Conservation (phyloP, 1,140 invertebrate genomes). For the Metopolophium dirhodum region DNA sequence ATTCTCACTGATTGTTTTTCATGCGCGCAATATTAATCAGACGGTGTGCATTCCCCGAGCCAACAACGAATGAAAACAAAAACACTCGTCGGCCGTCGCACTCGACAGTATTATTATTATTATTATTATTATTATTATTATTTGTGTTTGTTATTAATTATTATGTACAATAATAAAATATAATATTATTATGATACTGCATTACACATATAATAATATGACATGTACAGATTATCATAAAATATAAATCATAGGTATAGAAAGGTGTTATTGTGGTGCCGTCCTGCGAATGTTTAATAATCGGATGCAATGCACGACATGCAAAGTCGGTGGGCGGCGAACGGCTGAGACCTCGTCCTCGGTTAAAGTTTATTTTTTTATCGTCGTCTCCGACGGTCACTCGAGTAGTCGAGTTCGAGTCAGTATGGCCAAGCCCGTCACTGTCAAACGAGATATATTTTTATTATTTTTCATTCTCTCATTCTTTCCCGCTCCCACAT, state of each 20-base stretch:
- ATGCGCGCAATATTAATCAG: not conserved
- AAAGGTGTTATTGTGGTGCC: not conserved
- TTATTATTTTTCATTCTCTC: not conserved
- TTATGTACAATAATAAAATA: not conserved
- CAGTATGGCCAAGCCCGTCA: not conserved
- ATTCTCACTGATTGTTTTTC: not conserved
- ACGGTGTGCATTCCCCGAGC: not conserved
- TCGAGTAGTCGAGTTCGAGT: not conserved
- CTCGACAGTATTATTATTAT: not conserved
- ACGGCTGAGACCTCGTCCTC: not conserved
- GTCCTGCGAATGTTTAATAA: not conserved
- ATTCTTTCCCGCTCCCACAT: not conserved
- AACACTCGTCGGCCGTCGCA: not conserved
- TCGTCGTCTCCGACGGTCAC: not conserved
- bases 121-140: conserved; percentile 11
- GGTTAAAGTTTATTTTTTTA: not conserved
- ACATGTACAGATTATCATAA: not conserved
- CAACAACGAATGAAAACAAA: not conserved
- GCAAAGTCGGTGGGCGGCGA: not conserved
- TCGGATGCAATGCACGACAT: not conserved
- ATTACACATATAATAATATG: not conserved
- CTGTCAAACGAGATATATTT: conserved; percentile 9
- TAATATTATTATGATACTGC: not conserved
- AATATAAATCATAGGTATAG: not conserved
- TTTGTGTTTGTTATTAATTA: not conserved